Conservation (phyloP, 2,797 vertebrate genomes). For the Sebastes diaconus region DNA sequence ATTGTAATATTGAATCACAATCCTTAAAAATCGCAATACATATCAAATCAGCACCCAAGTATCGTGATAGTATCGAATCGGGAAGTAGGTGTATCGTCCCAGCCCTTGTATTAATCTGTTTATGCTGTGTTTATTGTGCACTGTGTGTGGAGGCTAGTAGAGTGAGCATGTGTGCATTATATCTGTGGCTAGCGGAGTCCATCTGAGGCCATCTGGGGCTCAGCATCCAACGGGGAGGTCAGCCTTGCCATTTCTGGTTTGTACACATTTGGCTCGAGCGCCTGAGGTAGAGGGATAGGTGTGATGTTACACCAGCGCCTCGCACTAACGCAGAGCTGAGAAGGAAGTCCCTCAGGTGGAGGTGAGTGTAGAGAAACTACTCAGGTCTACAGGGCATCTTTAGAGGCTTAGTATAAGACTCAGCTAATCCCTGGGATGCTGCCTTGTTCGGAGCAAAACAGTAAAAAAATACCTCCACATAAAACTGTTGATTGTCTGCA, state of each 20-base stretch:
- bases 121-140: neutral
- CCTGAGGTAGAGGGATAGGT: conserved; percentile 60
- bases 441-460: conserved; percentile 26
- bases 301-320: conserved; percentile 67
- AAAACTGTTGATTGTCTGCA: conserved; percentile 20
- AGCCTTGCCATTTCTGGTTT: conserved; percentile 50
- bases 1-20: too few relatives aligned
- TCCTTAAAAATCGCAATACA: too few relatives aligned
- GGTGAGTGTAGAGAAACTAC: conserved; percentile 44
- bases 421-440: conserved; percentile 59
- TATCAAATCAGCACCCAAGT: too few relatives aligned
- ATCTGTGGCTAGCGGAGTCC: conserved; percentile 1
- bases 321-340: conserved; percentile 60
- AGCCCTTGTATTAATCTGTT: neutral
- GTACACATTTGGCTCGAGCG: conserved; percentile 52
- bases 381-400: conserved; percentile 62
- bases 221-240: conserved; percentile 44
- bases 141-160: neutral
- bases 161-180: neutral
- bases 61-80: too few relatives aligned
- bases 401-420: conserved; percentile 64
- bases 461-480: conserved; percentile 26
- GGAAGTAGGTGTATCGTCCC: too few relatives aligned
- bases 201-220: conserved; percentile 30
- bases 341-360: conserved; percentile 65